These are phyloP conservation scores for Craniophora ligustri DNA, from an alignment of 2,888 invertebrate genomes.

Conservation along the genomic window DNA sequence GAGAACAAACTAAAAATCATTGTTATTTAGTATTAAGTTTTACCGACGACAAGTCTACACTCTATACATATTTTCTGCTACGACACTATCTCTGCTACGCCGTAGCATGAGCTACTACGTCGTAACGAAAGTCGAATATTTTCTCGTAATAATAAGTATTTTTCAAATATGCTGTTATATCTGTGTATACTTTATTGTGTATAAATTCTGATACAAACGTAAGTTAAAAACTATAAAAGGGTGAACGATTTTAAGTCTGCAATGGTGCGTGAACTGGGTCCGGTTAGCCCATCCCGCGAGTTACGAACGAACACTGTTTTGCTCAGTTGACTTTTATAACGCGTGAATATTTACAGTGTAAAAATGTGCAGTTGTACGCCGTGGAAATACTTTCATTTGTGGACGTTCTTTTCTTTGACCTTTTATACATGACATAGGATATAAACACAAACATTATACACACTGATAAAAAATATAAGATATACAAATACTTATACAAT, in stretches of 20 bases:
- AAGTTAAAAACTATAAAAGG: slow-evolving; percentile 17
- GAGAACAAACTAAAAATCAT: too few relatives aligned
- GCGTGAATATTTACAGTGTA: slow-evolving; percentile 35
- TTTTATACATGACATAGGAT: not conserved
- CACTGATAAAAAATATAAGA: too few relatives aligned
- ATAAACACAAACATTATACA: slow-evolving; percentile 1
- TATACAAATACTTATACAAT: too few relatives aligned
- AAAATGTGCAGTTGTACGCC: slow-evolving; percentile 22
- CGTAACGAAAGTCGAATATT: too few relatives aligned
- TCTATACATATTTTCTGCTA: slow-evolving; percentile 24
- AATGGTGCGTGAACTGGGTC: slow-evolving; percentile 43
- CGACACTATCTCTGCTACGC: slow-evolving; percentile 19
- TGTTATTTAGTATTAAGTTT: too few relatives aligned
- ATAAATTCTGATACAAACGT: not conserved
- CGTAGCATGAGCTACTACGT: slow-evolving; percentile 20
- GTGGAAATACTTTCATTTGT: slow-evolving; percentile 24
- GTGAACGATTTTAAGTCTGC: slow-evolving; percentile 30
- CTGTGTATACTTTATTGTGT: too few relatives aligned
- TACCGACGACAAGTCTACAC: too few relatives aligned
- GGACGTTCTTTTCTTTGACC: slow-evolving; percentile 10
- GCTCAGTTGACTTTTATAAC: slow-evolving; percentile 52
- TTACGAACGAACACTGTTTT: slow-evolving; percentile 41
- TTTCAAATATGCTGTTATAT: too few relatives aligned
- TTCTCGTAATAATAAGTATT: too few relatives aligned
- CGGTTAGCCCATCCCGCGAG: slow-evolving; percentile 30